These are phyloP conservation scores for Chelonus insularis DNA, from an alignment of 1,140 invertebrate species.

Conservation along the genomic window DNA sequence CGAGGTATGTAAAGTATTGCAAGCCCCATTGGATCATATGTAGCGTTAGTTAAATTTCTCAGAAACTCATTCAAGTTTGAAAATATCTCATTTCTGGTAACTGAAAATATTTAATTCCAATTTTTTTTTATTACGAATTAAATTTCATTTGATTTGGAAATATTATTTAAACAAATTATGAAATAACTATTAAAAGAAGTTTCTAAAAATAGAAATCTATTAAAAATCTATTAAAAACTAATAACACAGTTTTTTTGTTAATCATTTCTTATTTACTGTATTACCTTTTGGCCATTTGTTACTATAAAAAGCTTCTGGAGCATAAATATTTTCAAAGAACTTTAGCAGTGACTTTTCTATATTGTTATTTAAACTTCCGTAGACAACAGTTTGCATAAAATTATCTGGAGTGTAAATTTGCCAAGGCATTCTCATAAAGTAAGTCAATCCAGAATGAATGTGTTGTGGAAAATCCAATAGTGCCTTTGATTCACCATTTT, in stretches of 20 bases:
- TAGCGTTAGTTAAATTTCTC: slow-evolving; percentile 73
- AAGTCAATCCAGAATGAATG: slow-evolving; percentile 66
- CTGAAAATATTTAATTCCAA: slow-evolving; percentile 23
- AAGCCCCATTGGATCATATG: slow-evolving; percentile 75
- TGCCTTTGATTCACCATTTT: slow-evolving; percentile 60
- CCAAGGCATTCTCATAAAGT: slow-evolving; percentile 68
- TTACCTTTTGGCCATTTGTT: slow-evolving; percentile 69
- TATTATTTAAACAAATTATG: no score
- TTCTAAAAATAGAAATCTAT: no score
- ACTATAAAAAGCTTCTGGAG: slow-evolving; percentile 66
- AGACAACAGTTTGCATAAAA: slow-evolving; percentile 70
- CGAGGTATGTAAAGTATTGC: slow-evolving; percentile 81
- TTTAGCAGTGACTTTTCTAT: slow-evolving; percentile 67
- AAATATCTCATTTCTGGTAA: slow-evolving; percentile 41
- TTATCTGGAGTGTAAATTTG: slow-evolving; percentile 67
- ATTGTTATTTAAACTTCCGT: slow-evolving; percentile 68
- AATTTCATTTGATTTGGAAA: no score
- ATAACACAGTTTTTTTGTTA: no score
- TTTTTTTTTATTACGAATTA: neutral
- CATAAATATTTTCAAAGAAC: slow-evolving; percentile 68
- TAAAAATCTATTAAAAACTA: no score
- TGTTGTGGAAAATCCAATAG: slow-evolving; percentile 60
- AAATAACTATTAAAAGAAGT: slow-evolving; percentile 63
- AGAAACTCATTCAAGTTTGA: slow-evolving; percentile 76
- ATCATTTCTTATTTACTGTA: slow-evolving; percentile 69